Evolutionary conservation across 2,888 invertebrate species (phyloP).

Genomic region (Calliphora vomitoria): DNA sequence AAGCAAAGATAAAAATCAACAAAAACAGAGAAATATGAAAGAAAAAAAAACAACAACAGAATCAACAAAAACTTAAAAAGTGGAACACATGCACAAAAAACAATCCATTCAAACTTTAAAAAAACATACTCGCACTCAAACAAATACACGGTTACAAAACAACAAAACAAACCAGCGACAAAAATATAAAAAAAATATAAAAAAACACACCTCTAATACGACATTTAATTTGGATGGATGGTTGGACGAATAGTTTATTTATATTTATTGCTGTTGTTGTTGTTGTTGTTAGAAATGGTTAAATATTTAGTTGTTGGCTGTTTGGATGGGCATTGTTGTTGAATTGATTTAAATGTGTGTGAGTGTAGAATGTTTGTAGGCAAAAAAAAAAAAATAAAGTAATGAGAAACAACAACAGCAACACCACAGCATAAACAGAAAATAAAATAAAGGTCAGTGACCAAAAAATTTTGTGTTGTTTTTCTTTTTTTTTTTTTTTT

Average conservation of each 20-base stretch:
- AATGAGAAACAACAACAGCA: constrained; percentile 64
- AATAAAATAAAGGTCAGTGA: constrained; percentile 83
- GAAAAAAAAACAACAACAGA: constrained; percentile 19
- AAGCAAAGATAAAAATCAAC: constrained; percentile 32
- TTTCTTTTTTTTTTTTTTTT: constrained; percentile 42
- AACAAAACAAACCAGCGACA: constrained; percentile 19
- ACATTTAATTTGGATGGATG: constrained; percentile 31
- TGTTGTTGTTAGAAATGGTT: constrained; percentile 48
- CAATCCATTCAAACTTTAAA: constrained; percentile 40
- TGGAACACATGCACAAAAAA: constrained; percentile 61
- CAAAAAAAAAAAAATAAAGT: constrained; percentile 2
- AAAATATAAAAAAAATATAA: constrained; percentile 70
- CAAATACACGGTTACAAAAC: constrained; percentile 26
- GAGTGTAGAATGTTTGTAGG: constrained; percentile 44
- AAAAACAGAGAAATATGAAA: neutral
- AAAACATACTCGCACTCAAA: neutral
- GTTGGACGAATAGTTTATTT: constrained; percentile 62
- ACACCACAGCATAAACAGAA: constrained; percentile 27
- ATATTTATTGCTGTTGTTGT: constrained; percentile 32
- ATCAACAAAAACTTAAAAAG: constrained; percentile 25
- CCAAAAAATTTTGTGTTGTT: constrained; percentile 82
- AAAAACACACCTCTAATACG: constrained; percentile 56
- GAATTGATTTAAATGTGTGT: constrained; percentile 9
- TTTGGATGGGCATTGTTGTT: constrained; percentile 5
- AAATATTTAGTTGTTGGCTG: constrained; percentile 18